Evolutionary conservation across 2,888 invertebrate species (phyloP).

Genomic region (Tridacna gigas): DNA sequence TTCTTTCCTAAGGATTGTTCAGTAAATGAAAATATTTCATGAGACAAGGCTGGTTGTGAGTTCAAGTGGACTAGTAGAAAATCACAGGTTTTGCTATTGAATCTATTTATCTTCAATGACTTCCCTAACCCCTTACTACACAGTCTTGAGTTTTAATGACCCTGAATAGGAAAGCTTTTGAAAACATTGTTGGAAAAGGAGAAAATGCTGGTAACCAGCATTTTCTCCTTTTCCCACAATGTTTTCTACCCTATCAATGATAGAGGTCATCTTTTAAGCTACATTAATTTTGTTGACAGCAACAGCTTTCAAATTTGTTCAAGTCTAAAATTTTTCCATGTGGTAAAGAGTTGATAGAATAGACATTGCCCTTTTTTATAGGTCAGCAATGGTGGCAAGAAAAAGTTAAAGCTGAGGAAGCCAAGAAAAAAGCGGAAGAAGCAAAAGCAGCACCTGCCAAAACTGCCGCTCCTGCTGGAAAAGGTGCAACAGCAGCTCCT

Average conservation of each 20-base stretch:
- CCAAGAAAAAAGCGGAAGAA: slow-evolving; percentile 72
- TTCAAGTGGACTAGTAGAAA: too few species aligned
- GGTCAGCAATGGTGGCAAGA: slow-evolving; percentile 83
- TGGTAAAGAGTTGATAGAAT: background rate
- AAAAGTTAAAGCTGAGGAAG: slow-evolving; percentile 74
- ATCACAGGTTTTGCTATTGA: too few species aligned
- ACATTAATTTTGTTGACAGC: too few species aligned
- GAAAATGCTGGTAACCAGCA: background rate
- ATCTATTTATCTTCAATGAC: background rate
- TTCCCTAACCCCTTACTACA: background rate
- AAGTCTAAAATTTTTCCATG: background rate
- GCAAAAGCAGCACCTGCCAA: slow-evolving; percentile 65
- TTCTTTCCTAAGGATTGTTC: too few species aligned
- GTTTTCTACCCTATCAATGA: background rate
- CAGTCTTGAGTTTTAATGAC: background rate
- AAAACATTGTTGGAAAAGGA: background rate
- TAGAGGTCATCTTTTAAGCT: too few species aligned
- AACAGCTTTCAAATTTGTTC: background rate
- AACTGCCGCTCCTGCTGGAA: slow-evolving; percentile 59
- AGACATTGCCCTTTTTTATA: slow-evolving; percentile 30
- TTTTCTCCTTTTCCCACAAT: background rate
- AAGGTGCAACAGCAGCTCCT: slow-evolving; percentile 67
- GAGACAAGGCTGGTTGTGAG: too few species aligned
- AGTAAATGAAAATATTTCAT: too few species aligned
- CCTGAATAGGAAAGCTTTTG: background rate